These are phyloP conservation scores for Saguinus imperator DNA, from an alignment of 2,113 vertebrate species.

Conservation along the genomic window DNA sequence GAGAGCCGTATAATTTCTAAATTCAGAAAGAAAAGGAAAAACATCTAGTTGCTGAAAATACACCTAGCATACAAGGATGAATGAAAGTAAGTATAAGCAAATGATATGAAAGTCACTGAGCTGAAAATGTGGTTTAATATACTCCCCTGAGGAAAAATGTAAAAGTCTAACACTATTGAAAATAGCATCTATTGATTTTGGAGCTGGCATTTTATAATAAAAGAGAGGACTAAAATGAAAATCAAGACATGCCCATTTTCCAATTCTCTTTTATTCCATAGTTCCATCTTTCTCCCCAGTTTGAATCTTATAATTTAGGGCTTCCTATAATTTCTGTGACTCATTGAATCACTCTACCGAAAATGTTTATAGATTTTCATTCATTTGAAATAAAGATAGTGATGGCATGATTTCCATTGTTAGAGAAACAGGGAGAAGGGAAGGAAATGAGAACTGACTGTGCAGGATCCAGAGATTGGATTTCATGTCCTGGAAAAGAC, in stretches of 20 bases:
- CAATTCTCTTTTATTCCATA: not conserved
- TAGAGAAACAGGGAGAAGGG: not conserved
- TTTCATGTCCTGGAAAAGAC: not conserved
- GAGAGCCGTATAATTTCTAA: constrained; percentile 37
- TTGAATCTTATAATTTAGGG: not conserved
- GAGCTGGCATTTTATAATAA: not conserved
- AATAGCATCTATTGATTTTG: constrained; percentile 5
- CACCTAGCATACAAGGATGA: not conserved
- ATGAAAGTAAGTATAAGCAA: not conserved
- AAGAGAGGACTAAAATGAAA: not conserved
- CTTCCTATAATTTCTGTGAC: not conserved
- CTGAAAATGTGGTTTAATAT: not conserved
- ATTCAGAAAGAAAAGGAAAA: constrained; percentile 48
- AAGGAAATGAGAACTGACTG: not conserved
- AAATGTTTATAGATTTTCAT: not conserved
- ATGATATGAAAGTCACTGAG: not conserved
- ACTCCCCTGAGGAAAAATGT: not conserved
- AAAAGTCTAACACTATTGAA: not conserved
- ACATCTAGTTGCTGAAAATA: constrained; percentile 41
- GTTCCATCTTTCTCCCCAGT: not conserved
- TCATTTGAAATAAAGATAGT: not conserved
- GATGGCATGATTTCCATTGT: not conserved
- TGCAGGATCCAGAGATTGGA: not conserved
- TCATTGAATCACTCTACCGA: not conserved
- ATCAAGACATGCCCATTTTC: not conserved